These are phyloP conservation scores for Mormyrus lacerda DNA, from an alignment of 2,113 vertebrate genomes.

Conservation along the genomic window DNA sequence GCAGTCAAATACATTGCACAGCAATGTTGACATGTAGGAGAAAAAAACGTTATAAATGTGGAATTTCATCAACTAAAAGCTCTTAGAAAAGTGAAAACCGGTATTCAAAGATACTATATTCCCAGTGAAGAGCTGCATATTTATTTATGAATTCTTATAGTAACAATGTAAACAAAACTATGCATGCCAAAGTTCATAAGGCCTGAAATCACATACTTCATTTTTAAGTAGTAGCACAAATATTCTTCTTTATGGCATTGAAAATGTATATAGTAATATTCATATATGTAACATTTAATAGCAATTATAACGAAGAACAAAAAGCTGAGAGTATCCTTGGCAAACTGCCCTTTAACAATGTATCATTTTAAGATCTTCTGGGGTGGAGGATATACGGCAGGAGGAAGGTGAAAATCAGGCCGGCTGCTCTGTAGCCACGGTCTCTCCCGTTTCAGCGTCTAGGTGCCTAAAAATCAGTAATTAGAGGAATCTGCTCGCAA, in stretches of 20 bases:
- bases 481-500: slow-evolving; percentile 27
- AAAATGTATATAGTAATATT: neutral
- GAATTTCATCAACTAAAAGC: neutral
- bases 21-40: neutral
- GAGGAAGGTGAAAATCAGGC: no score
- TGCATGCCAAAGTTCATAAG: neutral
- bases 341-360: slow-evolving; percentile 18
- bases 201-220: neutral
- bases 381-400: neutral
- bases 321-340: neutral
- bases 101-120: neutral
- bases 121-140: neutral
- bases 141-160: neutral
- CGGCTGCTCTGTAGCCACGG: no score
- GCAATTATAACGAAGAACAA: neutral
- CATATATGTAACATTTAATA: neutral
- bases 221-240: neutral
- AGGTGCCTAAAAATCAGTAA: slow-evolving; percentile 25
- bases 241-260: neutral
- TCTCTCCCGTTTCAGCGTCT: no score
- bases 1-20: neutral
- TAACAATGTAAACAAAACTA: neutral
- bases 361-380: slow-evolving; percentile 27
- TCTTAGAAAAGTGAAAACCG: neutral
- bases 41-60: neutral